Conservation (phyloP, 1,140 invertebrate genomes). For the Chrysopa pallens region DNA sequence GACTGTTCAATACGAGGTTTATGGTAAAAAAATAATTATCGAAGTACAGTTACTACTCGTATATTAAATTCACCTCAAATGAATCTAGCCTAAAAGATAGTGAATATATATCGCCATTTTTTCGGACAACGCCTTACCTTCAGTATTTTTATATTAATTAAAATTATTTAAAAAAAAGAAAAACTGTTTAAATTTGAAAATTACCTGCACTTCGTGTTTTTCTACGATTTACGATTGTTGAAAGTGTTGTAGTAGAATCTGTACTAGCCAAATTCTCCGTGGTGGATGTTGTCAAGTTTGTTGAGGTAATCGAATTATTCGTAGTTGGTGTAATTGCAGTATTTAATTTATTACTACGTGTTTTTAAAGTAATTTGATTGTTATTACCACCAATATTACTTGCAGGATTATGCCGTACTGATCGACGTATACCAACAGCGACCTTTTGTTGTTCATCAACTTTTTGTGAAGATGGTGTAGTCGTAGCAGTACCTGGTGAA, state of each 20-base stretch:
- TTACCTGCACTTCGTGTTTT: conserved; percentile 47
- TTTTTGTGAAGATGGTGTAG: conserved; percentile 7
- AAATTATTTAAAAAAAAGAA: background rate
- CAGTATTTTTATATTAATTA: background rate
- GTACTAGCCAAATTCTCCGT: background rate
- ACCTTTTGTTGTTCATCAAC: conserved; percentile 10
- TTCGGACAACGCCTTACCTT: background rate
- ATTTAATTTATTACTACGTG: background rate
- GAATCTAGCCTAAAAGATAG: background rate
- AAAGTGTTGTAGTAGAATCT: conserved; percentile 11
- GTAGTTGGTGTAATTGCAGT: background rate
- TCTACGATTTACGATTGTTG: conserved; percentile 21
- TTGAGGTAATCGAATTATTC: conserved; percentile 11
- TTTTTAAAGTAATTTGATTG: too few species aligned
- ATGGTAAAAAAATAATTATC: background rate
- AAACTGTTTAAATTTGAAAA: too few species aligned
- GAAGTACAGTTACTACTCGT: background rate
- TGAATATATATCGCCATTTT: background rate
- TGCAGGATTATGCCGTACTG: conserved; percentile 17
- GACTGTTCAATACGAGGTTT: too few species aligned
- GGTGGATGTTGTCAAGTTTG: background rate
- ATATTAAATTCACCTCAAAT: background rate
- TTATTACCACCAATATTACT: background rate
- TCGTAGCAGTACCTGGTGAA: background rate
- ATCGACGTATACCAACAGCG: conserved; percentile 23